phyloP scores from a whole-genome alignment of 1,140 invertebrate species.

The Samia ricini region DNA sequence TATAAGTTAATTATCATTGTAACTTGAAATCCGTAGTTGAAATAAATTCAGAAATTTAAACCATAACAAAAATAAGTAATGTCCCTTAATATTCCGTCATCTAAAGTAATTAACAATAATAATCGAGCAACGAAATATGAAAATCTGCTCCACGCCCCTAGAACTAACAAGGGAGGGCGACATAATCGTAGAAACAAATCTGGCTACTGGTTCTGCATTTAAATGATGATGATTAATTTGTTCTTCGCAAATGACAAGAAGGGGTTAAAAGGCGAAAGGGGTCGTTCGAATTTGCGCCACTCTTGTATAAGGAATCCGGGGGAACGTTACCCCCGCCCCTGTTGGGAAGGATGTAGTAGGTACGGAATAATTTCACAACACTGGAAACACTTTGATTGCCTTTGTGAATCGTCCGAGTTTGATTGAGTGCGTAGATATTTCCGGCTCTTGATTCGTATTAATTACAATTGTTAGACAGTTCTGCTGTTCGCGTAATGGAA shows the following conservation, averaged over 20 bases:
- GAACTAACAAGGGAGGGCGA: constrained; percentile 64
- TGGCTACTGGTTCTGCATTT: constrained; percentile 70
- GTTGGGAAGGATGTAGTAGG: constrained; percentile 31
- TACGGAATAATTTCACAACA: constrained; percentile 45
- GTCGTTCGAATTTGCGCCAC: constrained; percentile 46
- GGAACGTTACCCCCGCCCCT: constrained; percentile 34
- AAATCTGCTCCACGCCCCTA: constrained; percentile 54
- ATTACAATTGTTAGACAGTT: constrained; percentile 46
- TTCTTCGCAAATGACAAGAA: constrained; percentile 73
- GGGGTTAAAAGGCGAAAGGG: constrained; percentile 68
- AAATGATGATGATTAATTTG: constrained; percentile 78
- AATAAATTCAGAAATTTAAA: not conserved
- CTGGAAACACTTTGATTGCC: constrained; percentile 54
- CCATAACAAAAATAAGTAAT: not conserved
- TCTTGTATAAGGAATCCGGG: constrained; percentile 56
- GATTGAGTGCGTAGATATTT: constrained; percentile 71
- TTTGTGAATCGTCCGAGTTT: constrained; percentile 59
- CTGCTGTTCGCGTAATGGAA: constrained; percentile 24
- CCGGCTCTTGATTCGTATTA: constrained; percentile 63
- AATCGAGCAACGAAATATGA: constrained; percentile 46
- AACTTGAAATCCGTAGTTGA: no score
- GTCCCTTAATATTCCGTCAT: not conserved
- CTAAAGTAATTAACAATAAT: constrained; percentile 2
- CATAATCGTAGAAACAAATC: constrained; percentile 76
- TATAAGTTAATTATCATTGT: no score